Conservation (phyloP, 2,797 vertebrate genomes). For the Macropodus opercularis region DNA sequence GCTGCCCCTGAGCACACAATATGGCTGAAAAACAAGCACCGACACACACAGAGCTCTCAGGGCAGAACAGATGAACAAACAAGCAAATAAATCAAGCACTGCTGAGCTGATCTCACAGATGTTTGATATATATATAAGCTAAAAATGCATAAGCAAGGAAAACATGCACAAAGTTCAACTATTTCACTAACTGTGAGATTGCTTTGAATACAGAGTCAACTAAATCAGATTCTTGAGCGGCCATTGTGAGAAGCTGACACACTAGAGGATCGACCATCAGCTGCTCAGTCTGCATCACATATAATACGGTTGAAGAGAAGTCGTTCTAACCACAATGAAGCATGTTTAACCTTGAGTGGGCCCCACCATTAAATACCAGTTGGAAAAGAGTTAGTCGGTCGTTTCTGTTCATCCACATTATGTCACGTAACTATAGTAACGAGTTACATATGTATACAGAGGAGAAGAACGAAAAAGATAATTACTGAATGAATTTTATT, state of each 20-base stretch:
- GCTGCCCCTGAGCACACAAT: slow-evolving; percentile 45
- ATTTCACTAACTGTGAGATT: neutral
- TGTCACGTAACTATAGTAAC: slow-evolving; percentile 28
- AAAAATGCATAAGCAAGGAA: neutral
- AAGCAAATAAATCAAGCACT: slow-evolving; percentile 21
- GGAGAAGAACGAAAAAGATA: neutral
- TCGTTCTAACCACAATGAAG: neutral
- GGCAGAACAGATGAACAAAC: slow-evolving; percentile 60
- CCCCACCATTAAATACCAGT: neutral
- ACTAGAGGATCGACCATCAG: neutral
- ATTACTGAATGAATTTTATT: neutral
- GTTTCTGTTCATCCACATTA: slow-evolving; percentile 4
- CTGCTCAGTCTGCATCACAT: neutral
- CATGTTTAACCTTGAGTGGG: neutral
- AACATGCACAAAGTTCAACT: neutral
- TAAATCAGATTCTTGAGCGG: neutral
- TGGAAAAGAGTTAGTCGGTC: neutral
- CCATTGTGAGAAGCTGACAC: neutral
- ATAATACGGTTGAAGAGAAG: neutral
- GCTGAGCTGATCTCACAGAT: slow-evolving; percentile 12
- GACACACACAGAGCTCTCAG: slow-evolving; percentile 35
- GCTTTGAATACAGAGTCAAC: neutral
- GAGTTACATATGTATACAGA: neutral
- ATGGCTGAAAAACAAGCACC: slow-evolving; percentile 38
- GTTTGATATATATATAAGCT: neutral